Evolutionary conservation across 2,888 invertebrate genomes (phyloP).

Genomic region (Microctonus aethiopoides): DNA sequence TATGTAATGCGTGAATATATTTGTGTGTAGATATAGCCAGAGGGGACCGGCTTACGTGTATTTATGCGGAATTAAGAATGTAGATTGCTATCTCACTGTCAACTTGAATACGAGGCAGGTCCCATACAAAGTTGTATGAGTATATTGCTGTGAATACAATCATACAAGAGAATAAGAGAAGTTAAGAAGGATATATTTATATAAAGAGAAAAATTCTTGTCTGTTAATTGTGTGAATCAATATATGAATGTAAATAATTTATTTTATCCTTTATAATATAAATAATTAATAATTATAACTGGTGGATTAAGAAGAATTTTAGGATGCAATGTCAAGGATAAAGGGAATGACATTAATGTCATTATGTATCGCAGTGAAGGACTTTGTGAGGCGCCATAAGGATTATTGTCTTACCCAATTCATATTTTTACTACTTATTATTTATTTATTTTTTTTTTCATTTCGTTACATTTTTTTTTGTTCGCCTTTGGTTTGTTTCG

Average conservation of each 20-base stretch:
- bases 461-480: no score
- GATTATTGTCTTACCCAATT: background rate
- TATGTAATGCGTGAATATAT: no score
- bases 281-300: no score
- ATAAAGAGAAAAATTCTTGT: background rate
- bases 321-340: background rate
- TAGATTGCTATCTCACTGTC: slow-evolving; percentile 43
- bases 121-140: background rate
- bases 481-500: background rate
- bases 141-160: background rate
- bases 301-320: background rate
- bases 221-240: background rate
- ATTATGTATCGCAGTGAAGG: background rate
- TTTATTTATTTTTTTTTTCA: background rate
- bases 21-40: background rate
- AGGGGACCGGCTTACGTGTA: slow-evolving; percentile 5
- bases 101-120: background rate
- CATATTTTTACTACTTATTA: background rate
- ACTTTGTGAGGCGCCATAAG: background rate
- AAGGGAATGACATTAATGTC: background rate
- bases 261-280: no score
- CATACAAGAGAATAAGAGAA: background rate
- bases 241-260: no score
- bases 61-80: slow-evolving; percentile 48
- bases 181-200: background rate